Evolutionary conservation across 2,797 vertebrate genomes (phyloP).

Genomic region (Schizothorax lantsangensis): DNA sequence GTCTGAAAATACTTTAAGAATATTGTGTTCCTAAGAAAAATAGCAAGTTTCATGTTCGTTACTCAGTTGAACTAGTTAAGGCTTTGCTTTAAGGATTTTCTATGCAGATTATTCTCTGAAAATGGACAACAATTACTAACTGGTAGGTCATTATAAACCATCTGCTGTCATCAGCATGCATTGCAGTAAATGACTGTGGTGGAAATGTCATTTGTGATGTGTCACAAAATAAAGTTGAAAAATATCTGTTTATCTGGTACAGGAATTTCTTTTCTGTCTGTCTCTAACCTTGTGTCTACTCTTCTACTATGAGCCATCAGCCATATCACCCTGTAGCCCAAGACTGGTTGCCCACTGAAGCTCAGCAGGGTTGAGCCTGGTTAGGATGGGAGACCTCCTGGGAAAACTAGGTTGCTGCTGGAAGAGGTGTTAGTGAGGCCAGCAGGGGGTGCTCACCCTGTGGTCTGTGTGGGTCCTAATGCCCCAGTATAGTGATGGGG

Average conservation of each 20-base stretch:
- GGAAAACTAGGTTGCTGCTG: too few relatives aligned
- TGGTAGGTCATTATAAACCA: neutral
- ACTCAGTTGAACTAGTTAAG: conserved; percentile 5
- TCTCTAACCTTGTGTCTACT: neutral
- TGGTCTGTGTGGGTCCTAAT: too few relatives aligned
- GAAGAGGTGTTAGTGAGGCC: too few relatives aligned
- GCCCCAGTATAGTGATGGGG: too few relatives aligned
- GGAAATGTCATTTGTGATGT: neutral
- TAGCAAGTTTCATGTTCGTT: neutral
- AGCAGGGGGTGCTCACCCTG: too few relatives aligned
- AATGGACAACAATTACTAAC: conserved; percentile 4
- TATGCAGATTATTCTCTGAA: conserved; percentile 17
- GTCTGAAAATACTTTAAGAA: neutral
- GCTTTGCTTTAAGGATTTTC: conserved; percentile 13
- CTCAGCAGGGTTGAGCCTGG: too few relatives aligned
- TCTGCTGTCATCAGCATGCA: conserved; percentile 38
- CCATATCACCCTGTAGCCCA: too few relatives aligned
- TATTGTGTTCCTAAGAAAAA: neutral
- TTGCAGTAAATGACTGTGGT: conserved; percentile 2
- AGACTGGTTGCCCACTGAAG: too few relatives aligned
- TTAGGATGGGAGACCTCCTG: too few relatives aligned
- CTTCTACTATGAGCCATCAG: too few relatives aligned
- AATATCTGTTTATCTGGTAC: neutral
- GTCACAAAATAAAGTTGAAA: conserved; percentile 20
- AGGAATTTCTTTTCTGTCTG: neutral